Base-by-base conservation (phyloP, 2,113 vertebrate species). In the Oryzias celebensis region DNA sequence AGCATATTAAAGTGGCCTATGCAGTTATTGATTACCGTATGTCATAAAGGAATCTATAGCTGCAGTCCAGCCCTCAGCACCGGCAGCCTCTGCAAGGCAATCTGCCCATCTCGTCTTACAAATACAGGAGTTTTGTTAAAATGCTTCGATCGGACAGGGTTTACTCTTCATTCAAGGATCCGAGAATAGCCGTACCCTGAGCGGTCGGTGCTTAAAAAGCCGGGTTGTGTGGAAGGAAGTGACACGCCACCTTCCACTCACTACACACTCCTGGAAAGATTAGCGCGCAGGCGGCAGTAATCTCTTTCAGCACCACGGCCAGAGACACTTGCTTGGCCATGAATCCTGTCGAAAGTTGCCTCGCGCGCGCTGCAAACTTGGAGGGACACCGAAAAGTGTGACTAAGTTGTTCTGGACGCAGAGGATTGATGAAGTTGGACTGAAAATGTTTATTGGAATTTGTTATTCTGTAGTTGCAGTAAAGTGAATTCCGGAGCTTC, bases 251-350 rank as follows among this genome's bases (percentile, higher is more conserved):
- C 73, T 61, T 81, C 75, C 68, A 73, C 79, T 80, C 76, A 82
- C 80, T 73, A 70, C 87, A 78, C 83, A 78, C 81, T 82, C 72
- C 71, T 55, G 73, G 64, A 54, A 68, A 87, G 88, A 90, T 90
- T 90, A 89, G 62, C 48, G 65, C 75, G 49, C 78, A 49, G 79
- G 74, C 68, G 58, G 64, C 80, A 23, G 73, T 90, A 90, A 90
- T 89, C 87, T 85, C 84, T 78, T 82, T 88, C 88, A 89, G 88
- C 20, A 86, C 84, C 85, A 75, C 56, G 87, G 89, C 58, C 73
- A 91, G 88, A 69, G 85, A 62, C 80, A 58, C 67, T 51, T 48
- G 78, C 26, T 68, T 57, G 58, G 57, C 59, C 81, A 85, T 83
- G 77, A 62, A 65, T 75, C 77, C 60, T 26, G 53, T 51, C 65